Conservation (phyloP, 2,888 invertebrate species). For the Physocephala rufipes region DNA sequence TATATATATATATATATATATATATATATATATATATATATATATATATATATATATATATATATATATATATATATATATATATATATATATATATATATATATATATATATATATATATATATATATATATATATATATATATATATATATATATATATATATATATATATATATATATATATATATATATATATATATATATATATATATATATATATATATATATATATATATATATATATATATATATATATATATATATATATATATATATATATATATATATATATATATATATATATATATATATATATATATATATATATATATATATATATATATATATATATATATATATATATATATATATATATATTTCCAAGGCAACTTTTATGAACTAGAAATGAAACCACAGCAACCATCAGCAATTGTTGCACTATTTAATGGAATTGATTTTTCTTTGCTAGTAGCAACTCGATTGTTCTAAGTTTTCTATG, state of each 20-base stretch:
- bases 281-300: background rate
- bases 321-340: constrained; percentile 1
- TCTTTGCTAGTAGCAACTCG: no score
- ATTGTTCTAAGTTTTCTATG: no score
- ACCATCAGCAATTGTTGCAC: no score
- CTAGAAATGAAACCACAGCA: no score
- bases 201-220: background rate
- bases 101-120: no score
- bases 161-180: background rate
- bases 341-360: constrained; percentile 1
- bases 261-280: constrained; percentile 37
- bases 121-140: background rate
- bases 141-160: background rate
- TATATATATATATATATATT: background rate
- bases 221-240: background rate
- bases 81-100: no score
- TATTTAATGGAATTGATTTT: no score
- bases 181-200: background rate
- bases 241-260: constrained; percentile 33
- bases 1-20: no score
- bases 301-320: constrained; percentile 1
- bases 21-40: no score
- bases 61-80: no score
- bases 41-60: no score
- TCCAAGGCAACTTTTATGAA: background rate